phyloP scores from a whole-genome alignment of 2,113 vertebrate species.

The Acanthisitta chloris region DNA sequence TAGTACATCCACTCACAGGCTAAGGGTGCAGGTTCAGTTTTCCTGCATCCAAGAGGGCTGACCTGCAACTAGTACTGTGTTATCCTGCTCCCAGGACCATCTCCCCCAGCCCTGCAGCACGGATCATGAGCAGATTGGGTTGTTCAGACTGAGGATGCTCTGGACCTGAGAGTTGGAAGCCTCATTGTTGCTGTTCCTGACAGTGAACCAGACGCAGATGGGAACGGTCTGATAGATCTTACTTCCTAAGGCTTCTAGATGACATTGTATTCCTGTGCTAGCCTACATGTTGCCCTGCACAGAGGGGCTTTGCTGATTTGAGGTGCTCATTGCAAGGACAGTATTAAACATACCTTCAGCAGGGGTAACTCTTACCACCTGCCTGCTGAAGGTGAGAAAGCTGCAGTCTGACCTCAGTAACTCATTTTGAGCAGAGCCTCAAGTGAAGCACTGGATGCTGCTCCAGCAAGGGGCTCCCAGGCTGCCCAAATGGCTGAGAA shows the following conservation, averaged over 20 bases:
- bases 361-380: neutral
- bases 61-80: neutral
- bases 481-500: neutral
- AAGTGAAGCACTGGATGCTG: neutral
- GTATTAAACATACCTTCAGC: neutral
- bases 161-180: neutral
- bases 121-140: rapidly evolving
- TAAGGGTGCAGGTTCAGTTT: neutral
- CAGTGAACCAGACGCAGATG: neutral
- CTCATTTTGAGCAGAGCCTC: neutral
- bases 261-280: neutral
- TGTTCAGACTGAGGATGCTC: neutral
- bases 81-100: neutral
- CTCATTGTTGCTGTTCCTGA: neutral
- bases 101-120: rapidly evolving
- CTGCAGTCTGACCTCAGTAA: neutral
- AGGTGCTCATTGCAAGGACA: neutral
- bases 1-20: neutral
- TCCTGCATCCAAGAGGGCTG: neutral
- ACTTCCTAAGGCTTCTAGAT: neutral
- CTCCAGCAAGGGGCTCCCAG: neutral
- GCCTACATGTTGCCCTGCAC: neutral
- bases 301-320: neutral
- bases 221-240: neutral
- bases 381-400: neutral